Conservation (phyloP, 2,113 vertebrate genomes). For the Gyps fulvus region DNA sequence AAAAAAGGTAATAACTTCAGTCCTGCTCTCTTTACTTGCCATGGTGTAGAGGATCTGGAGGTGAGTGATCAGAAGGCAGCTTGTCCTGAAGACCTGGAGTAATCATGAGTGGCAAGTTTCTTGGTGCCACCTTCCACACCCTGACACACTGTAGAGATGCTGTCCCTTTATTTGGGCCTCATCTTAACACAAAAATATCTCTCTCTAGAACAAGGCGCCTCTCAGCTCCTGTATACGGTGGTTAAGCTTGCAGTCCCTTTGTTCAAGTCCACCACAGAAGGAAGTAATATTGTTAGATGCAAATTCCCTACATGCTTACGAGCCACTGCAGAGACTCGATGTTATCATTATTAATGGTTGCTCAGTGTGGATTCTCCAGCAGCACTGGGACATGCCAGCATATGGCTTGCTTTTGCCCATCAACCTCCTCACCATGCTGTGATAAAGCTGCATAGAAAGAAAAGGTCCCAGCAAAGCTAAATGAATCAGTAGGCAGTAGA, state of each 20-base stretch:
- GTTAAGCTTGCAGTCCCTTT: background rate
- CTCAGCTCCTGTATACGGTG: background rate
- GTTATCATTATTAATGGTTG: background rate
- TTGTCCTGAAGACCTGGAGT: background rate
- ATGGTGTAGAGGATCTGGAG: accelerated
- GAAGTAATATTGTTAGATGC: background rate
- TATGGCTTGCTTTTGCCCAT: background rate
- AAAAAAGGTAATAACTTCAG: background rate
- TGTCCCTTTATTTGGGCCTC: background rate
- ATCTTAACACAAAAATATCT: background rate
- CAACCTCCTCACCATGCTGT: background rate
- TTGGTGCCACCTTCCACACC: background rate
- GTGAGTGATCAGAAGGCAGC: background rate
- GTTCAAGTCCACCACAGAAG: background rate
- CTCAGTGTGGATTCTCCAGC: background rate
- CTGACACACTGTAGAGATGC: background rate
- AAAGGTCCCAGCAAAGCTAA: background rate
- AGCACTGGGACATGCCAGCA: background rate
- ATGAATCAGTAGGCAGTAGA: background rate
- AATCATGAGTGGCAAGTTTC: background rate
- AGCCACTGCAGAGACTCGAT: background rate
- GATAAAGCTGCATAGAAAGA: background rate
- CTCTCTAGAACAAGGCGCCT: background rate
- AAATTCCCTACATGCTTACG: background rate
- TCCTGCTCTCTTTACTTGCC: background rate